These are phyloP conservation scores for Alcis repandata DNA, from an alignment of 2,888 invertebrate species.

Conservation along the genomic window DNA sequence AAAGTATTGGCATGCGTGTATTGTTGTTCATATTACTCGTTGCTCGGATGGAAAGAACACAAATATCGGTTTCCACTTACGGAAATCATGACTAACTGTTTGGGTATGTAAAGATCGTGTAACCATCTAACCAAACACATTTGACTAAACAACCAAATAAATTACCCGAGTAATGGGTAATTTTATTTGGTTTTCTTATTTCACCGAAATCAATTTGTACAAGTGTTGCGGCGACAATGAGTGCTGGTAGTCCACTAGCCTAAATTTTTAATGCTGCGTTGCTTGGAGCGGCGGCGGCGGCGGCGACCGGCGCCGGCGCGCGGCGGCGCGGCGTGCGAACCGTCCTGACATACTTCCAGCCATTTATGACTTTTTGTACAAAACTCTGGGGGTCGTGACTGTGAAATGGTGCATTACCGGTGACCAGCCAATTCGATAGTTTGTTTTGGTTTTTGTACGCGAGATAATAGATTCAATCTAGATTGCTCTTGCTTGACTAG, in stretches of 20 bases:
- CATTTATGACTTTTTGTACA: conserved; percentile 71
- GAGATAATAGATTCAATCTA: conserved; percentile 66
- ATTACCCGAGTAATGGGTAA: conserved; percentile 40
- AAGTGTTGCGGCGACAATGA: conserved; percentile 61
- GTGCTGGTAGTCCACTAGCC: conserved; percentile 65
- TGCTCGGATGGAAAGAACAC: conserved; percentile 3
- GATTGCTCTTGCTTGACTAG: conserved; percentile 38
- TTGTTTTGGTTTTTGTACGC: conserved; percentile 66
- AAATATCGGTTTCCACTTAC: conserved; percentile 1
- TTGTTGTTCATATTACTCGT: background rate
- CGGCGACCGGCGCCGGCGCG: too few species aligned
- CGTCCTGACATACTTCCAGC: conserved; percentile 74
- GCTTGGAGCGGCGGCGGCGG: conserved; percentile 40
- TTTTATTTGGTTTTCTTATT: conserved; percentile 52
- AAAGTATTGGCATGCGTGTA: conserved; percentile 2
- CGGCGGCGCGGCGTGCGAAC: conserved; percentile 73
- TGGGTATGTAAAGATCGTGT: conserved; percentile 10
- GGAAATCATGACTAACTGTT: conserved; percentile 22
- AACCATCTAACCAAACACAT: conserved; percentile 32
- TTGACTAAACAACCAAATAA: conserved; percentile 41
- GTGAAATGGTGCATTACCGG: conserved; percentile 80
- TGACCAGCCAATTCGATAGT: conserved; percentile 62
- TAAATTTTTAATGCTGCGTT: conserved; percentile 69
- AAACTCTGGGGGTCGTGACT: conserved; percentile 80
- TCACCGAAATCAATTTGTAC: conserved; percentile 68